Evolutionary conservation across 1,140 invertebrate species (phyloP).

Genomic region (Drosophila fuyamai): DNA sequence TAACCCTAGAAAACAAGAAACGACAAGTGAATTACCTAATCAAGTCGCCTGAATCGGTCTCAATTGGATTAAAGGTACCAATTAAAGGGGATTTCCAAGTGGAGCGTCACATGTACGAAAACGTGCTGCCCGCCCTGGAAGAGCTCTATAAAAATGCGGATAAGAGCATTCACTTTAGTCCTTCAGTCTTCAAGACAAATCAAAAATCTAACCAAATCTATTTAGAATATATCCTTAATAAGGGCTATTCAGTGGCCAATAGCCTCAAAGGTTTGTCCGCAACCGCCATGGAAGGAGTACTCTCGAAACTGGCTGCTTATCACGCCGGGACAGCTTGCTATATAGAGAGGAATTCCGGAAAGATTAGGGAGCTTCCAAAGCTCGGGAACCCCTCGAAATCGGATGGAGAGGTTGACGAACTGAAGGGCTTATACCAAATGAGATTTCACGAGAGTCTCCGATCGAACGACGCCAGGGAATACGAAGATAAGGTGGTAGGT

Average conservation of each 20-base stretch:
- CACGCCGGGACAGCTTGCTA: constrained; percentile 85
- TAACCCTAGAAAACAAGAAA: constrained; percentile 17
- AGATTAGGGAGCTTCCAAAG: constrained; percentile 42
- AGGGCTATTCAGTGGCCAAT: constrained; percentile 44
- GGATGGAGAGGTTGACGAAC: background rate
- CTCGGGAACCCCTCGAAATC: background rate
- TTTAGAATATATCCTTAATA: constrained; percentile 49
- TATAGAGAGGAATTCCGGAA: constrained; percentile 34
- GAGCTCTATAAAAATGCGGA: constrained; percentile 34
- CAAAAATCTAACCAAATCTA: constrained; percentile 27
- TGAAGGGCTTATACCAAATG: constrained; percentile 32
- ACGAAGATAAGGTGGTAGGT: constrained; percentile 71
- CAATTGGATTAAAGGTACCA: constrained; percentile 19
- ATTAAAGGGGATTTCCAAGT: constrained; percentile 17
- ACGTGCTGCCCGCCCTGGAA: constrained; percentile 44
- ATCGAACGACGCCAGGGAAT: constrained; percentile 36
- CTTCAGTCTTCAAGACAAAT: background rate
- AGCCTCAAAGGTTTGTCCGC: constrained; percentile 85
- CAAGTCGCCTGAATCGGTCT: constrained; percentile 35
- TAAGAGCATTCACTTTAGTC: constrained; percentile 23
- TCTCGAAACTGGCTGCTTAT: constrained; percentile 86
- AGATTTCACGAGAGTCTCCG: constrained; percentile 65
- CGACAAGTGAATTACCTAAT: constrained; percentile 44
- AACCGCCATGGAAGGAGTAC: constrained; percentile 84
- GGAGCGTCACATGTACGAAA: constrained; percentile 47